Conservation (phyloP, 2,888 invertebrate species). For the Rhaphigaster nebulosa region DNA sequence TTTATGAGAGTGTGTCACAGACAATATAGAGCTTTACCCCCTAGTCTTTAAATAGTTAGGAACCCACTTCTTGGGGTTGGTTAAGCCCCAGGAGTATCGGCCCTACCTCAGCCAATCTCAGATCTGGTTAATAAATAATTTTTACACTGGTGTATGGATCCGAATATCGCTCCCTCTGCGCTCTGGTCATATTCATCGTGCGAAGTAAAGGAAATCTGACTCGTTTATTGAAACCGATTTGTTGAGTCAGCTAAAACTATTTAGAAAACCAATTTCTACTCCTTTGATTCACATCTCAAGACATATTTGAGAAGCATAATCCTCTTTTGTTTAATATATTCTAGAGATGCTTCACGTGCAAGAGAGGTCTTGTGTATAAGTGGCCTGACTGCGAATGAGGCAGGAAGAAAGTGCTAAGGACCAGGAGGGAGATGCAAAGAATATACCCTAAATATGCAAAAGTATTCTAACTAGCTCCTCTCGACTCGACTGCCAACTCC, state of each 20-base stretch:
- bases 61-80: not conserved
- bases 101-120: not conserved
- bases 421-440: not conserved
- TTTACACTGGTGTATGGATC: not conserved
- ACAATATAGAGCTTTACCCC: not conserved
- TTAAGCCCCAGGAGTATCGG: not conserved
- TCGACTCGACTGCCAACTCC: not conserved
- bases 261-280: not conserved
- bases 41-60: not conserved
- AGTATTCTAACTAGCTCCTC: slow-evolving; percentile 32
- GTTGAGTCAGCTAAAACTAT: not conserved
- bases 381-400: not conserved
- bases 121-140: not conserved
- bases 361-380: not conserved
- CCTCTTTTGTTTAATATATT: slow-evolving; percentile 13
- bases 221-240: not conserved
- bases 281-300: not conserved
- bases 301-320: not conserved
- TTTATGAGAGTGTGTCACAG: not conserved
- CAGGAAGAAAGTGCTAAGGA: not conserved
- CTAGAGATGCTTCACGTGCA: not conserved
- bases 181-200: not conserved
- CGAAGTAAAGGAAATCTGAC: not conserved
- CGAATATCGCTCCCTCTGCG: not conserved
- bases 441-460: slow-evolving; percentile 31